Percentiles rank a stretch among this genome's conserved stretches.
These are phyloP conservation scores for Zelleria hepariella DNA, from an alignment of 2,888 invertebrate genomes.

Conservation along the genomic window DNA sequence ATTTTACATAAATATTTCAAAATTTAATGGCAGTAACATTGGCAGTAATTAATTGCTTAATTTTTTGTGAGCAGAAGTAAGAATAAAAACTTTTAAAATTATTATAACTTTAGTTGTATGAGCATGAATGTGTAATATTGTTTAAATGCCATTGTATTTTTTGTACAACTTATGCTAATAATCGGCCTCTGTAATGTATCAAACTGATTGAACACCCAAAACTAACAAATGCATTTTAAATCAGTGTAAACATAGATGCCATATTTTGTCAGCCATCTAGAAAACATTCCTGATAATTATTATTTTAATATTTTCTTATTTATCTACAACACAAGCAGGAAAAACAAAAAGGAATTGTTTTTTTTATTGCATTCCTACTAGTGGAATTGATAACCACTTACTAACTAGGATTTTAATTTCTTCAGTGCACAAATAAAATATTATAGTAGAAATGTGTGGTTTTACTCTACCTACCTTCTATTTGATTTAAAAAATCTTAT, in stretches of 20 bases:
- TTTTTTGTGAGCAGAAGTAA: too few species aligned
- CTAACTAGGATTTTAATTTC: slow-evolving; percentile 15
- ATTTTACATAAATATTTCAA: too few species aligned
- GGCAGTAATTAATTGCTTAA: too few species aligned
- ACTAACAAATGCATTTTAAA: neutral
- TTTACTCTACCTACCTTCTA: neutral
- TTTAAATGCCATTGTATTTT: too few species aligned
- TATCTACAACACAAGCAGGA: neutral
- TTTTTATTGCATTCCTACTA: slow-evolving; percentile 20
- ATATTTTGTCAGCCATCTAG: neutral
- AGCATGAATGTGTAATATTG: too few species aligned
- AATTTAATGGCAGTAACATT: too few species aligned
- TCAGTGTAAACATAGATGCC: neutral
- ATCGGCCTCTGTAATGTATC: neutral
- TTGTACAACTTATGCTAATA: neutral
- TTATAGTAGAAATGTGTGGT: slow-evolving; percentile 35
- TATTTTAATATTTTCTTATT: too few species aligned
- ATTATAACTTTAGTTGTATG: too few species aligned
- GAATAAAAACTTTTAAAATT: too few species aligned
- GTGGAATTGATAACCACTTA: slow-evolving; percentile 40
- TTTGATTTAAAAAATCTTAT: too few species aligned
- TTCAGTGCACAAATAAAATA: slow-evolving; percentile 50
- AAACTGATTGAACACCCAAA: neutral
- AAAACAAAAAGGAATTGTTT: slow-evolving; percentile 9
- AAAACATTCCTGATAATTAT: neutral